phyloP scores from a whole-genome alignment of 1,140 invertebrate genomes.

The Drosophila arawakana region DNA sequence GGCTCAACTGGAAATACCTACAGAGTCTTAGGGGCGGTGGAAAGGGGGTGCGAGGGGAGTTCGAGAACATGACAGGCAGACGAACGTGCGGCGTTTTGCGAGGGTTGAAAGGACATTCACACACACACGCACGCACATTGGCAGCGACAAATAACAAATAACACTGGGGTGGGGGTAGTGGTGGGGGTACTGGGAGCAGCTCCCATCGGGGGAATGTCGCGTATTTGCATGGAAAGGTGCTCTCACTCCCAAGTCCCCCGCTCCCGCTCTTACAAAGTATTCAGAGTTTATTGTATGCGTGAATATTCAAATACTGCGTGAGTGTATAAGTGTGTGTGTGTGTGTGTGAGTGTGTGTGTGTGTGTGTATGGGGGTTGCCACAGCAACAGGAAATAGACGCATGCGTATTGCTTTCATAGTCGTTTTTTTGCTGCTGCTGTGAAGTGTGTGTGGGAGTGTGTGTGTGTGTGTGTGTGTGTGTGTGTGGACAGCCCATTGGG shows the following conservation, averaged over 20 bases:
- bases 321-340: constrained; percentile 26
- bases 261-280: constrained; percentile 52
- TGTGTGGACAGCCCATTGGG: constrained; percentile 40
- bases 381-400: constrained; percentile 81
- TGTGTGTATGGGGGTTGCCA: constrained; percentile 72
- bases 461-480: constrained; percentile 28
- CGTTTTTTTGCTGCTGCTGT: constrained; percentile 41
- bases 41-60: constrained; percentile 6
- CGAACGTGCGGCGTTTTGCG: constrained; percentile 61
- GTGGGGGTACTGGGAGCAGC: constrained; percentile 30
- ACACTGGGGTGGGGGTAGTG: constrained; percentile 3
- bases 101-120: constrained; percentile 73
- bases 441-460: constrained; percentile 14
- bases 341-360: constrained; percentile 41
- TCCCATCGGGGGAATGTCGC: constrained; percentile 55
- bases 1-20: constrained; percentile 59
- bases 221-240: constrained; percentile 67
- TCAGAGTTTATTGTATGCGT: constrained; percentile 78
- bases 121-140: constrained; percentile 20
- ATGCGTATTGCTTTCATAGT: constrained; percentile 62
- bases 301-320: constrained; percentile 74
- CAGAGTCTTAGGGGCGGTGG: background rate
- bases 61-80: constrained; percentile 54
- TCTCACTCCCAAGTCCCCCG: background rate
- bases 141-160: constrained; percentile 3